These are phyloP conservation scores for Tigriopus japonicus DNA, from an alignment of 1,140 invertebrate species.

Conservation along the genomic window DNA sequence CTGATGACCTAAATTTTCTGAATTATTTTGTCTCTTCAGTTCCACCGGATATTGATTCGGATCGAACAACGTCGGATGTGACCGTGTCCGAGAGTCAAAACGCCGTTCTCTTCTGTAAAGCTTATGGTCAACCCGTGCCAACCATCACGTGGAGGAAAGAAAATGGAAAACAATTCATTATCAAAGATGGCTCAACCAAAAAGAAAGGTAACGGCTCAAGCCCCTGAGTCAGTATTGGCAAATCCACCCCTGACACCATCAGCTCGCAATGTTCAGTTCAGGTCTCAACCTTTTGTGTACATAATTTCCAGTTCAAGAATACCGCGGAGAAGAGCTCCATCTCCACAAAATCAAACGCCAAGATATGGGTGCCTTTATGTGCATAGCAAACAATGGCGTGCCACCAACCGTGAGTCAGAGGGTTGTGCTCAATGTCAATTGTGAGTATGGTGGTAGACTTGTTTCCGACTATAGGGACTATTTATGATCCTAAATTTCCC, in stretches of 20 bases:
- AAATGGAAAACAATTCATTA: conserved; percentile 38
- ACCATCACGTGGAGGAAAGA: conserved; percentile 26
- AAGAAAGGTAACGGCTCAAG: background rate
- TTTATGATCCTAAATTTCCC: too few relatives aligned
- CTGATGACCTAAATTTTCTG: too few relatives aligned
- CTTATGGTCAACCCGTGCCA: conserved; percentile 24
- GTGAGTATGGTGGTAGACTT: conserved; percentile 40
- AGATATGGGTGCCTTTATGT: conserved; percentile 45
- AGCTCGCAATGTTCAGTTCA: background rate
- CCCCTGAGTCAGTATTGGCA: background rate
- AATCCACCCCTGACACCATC: background rate
- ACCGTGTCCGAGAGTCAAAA: conserved; percentile 21
- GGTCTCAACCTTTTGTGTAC: background rate
- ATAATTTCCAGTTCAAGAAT: background rate
- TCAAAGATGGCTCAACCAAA: conserved; percentile 26
- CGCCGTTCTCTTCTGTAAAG: conserved; percentile 22
- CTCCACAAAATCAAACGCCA: conserved; percentile 24
- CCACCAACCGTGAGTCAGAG: conserved; percentile 56
- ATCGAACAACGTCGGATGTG: conserved; percentile 18
- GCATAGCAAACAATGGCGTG: conserved; percentile 58
- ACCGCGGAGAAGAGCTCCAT: background rate
- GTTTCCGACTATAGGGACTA: too few relatives aligned
- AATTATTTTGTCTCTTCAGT: conserved; percentile 17
- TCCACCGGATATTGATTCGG: conserved; percentile 24
- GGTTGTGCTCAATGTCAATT: conserved; percentile 50